Conservation (phyloP, 2,113 vertebrate genomes). For the Mesoclemmys tuberculata region DNA sequence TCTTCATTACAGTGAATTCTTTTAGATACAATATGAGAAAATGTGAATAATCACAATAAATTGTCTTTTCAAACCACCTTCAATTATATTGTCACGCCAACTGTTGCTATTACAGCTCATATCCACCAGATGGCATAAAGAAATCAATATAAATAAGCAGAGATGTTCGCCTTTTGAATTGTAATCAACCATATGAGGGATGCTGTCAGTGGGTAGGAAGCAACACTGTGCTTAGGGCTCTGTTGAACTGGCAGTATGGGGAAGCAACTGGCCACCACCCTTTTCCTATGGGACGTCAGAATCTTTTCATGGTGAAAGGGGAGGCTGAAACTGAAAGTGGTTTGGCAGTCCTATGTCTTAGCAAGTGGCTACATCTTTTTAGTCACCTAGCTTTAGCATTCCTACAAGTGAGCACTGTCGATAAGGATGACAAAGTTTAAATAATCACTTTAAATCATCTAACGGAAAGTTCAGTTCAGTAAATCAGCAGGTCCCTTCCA, state of each 20-base stretch:
- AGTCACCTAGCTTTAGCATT: background rate
- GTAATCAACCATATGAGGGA: background rate
- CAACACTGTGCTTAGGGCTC: background rate
- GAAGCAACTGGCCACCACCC: background rate
- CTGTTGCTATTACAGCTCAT: background rate
- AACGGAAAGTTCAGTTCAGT: background rate
- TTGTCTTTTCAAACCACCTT: background rate
- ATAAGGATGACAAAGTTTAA: background rate
- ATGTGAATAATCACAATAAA: background rate
- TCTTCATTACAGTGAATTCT: background rate
- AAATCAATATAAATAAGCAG: background rate
- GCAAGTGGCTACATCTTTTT: background rate
- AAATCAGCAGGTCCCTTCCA: background rate
- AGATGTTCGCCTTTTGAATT: background rate
- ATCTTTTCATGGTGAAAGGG: background rate
- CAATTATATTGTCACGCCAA: background rate
- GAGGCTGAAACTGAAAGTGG: background rate
- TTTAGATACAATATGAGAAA: background rate
- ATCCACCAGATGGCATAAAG: slow-evolving; percentile 59
- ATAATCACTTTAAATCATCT: background rate
- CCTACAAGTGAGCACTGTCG: background rate
- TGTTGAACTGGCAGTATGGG: background rate
- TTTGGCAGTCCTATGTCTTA: background rate
- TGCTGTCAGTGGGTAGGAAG: background rate
- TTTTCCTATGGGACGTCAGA: background rate